Evolutionary conservation across 1,140 invertebrate species (phyloP).

Genomic region (Drosophila grimshawi): DNA sequence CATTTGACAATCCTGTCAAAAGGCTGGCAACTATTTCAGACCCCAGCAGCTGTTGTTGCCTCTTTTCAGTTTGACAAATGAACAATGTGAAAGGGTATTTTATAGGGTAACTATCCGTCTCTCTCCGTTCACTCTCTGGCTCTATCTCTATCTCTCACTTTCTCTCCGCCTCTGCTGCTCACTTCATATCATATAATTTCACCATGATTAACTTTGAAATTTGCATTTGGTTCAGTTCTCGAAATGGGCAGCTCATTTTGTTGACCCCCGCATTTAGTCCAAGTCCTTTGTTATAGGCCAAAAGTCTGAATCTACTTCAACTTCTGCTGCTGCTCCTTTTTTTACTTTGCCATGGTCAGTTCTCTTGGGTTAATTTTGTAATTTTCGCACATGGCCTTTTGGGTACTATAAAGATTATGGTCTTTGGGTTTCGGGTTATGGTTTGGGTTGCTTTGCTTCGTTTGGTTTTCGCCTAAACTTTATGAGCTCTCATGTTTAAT

Average conservation of each 20-base stretch:
- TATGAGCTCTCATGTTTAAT: conserved; percentile 54
- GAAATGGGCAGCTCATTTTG: conserved; percentile 53
- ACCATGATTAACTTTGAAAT: conserved; percentile 78
- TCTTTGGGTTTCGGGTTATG: conserved; percentile 22
- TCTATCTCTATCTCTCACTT: too few species aligned
- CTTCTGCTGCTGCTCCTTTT: conserved; percentile 12
- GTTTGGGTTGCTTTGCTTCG: conserved; percentile 3
- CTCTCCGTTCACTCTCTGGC: too few species aligned
- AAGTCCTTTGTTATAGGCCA: conserved; percentile 26
- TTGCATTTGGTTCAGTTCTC: conserved; percentile 60
- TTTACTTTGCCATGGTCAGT: conserved; percentile 38
- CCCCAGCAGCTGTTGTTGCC: conserved; percentile 67
- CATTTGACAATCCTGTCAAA: conserved; percentile 69
- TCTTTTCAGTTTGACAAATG: conserved; percentile 67
- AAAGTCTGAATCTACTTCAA: conserved; percentile 36
- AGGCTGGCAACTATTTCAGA: conserved; percentile 58
- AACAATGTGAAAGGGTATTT: conserved; percentile 49
- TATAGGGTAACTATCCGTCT: neutral
- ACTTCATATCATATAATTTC: conserved; percentile 63
- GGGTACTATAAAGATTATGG: conserved; percentile 75
- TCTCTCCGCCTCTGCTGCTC: neutral
- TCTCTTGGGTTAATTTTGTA: conserved; percentile 55
- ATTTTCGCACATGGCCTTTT: conserved; percentile 70
- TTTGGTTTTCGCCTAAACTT: conserved; percentile 21
- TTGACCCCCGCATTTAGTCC: conserved; percentile 57